Evolutionary conservation across 2,113 vertebrate species (phyloP).

Genomic region (Barbus barbus): DNA sequence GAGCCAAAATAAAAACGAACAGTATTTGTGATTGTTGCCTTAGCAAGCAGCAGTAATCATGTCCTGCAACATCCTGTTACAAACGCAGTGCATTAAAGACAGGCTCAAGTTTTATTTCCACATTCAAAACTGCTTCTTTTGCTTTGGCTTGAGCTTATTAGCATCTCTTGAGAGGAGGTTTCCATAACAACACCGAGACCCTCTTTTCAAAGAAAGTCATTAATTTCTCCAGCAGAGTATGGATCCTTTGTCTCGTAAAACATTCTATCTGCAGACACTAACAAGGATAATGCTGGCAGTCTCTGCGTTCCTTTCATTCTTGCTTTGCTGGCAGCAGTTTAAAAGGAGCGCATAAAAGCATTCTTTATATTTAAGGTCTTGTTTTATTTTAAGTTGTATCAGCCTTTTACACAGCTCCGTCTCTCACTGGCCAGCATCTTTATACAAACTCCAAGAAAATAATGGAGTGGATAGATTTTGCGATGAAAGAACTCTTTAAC

Average conservation of each 20-base stretch:
- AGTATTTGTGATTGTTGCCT: not conserved
- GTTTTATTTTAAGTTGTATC: conserved; percentile 8
- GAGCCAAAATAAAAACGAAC: not conserved
- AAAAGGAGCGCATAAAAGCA: not conserved
- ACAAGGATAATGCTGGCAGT: conserved; percentile 42
- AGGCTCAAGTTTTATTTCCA: conserved; percentile 19
- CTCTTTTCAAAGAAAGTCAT: conserved; percentile 44
- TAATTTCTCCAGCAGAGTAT: conserved; percentile 38
- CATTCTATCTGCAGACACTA: conserved; percentile 35
- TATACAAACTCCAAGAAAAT: not conserved
- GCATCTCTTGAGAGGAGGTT: conserved; percentile 45
- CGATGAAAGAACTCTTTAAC: not conserved
- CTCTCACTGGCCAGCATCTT: not conserved
- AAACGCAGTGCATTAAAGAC: not conserved
- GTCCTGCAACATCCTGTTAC: not conserved
- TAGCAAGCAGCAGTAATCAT: not conserved
- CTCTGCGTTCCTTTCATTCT: conserved; percentile 16
- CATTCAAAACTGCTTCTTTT: conserved; percentile 31
- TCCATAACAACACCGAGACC: conserved; percentile 47
- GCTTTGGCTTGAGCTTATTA: conserved; percentile 37
- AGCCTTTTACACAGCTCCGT: not conserved
- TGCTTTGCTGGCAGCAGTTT: conserved; percentile 18
- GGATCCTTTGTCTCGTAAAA: conserved; percentile 39
- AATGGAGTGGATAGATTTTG: not conserved
- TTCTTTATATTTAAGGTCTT: conserved; percentile 25